A percentile compares a stretch with the other conserved stretches of the same genome.
These are phyloP conservation scores for Scomber scombrus DNA, from an alignment of 2,113 vertebrate genomes.

Conservation along the genomic window DNA sequence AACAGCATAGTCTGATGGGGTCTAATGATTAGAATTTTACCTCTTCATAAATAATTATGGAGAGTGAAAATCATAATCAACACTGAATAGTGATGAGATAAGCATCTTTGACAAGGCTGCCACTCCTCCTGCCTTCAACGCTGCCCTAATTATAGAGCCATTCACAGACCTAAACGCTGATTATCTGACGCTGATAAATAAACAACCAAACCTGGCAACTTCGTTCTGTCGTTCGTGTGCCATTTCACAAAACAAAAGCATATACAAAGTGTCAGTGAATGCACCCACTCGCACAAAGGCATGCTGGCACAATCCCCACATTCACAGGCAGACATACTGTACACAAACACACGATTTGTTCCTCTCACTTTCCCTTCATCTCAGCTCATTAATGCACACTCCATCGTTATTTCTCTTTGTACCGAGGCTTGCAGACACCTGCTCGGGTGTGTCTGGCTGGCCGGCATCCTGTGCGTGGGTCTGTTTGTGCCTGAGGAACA, in stretches of 20 bases:
- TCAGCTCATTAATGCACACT: constrained; percentile 3
- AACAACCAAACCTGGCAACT: constrained; percentile 5
- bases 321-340: neutral
- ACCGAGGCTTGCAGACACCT: constrained; percentile 48
- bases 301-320: constrained; percentile 17
- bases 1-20: neutral
- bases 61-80: no score
- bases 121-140: constrained; percentile 7
- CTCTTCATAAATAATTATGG: no score
- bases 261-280: constrained; percentile 14
- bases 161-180: constrained; percentile 23
- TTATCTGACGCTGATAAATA: constrained; percentile 32
- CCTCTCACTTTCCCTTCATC: constrained; percentile 1
- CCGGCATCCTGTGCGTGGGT: constrained; percentile 43
- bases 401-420: neutral
- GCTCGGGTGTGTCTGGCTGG: constrained; percentile 43
- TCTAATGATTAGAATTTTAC: no score
- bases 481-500: constrained; percentile 35
- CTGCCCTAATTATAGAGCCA: constrained; percentile 53
- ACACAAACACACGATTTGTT: constrained; percentile 27
- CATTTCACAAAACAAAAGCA: constrained; percentile 29
- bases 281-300: constrained; percentile 35
- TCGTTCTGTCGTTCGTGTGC: constrained; percentile 17
- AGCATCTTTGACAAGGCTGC: constrained; percentile 35
- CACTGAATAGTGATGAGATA: constrained; percentile 13